Evolutionary conservation across 2,113 vertebrate genomes (phyloP).

Genomic region (Silurus asotus): DNA sequence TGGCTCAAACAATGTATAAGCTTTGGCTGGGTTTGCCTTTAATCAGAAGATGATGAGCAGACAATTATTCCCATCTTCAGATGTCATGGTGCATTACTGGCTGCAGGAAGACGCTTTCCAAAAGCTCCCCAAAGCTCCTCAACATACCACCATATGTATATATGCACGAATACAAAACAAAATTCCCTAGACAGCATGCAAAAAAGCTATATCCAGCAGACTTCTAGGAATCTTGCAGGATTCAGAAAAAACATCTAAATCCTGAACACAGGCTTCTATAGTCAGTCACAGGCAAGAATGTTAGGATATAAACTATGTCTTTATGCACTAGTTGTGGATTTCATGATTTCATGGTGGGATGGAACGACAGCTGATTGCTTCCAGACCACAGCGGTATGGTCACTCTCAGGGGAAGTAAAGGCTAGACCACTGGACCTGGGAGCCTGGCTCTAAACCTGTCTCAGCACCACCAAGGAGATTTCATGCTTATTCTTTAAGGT

Average conservation of each 20-base stretch:
- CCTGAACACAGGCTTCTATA: slow-evolving; percentile 59
- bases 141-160: background rate
- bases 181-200: background rate
- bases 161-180: background rate
- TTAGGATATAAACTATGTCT: slow-evolving; percentile 73
- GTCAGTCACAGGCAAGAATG: slow-evolving; percentile 66
- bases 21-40: background rate
- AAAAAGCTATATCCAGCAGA: background rate
- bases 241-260: slow-evolving; percentile 51
- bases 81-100: slow-evolving; percentile 11
- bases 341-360: slow-evolving; percentile 70
- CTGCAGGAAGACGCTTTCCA: slow-evolving; percentile 5
- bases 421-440: slow-evolving; percentile 48
- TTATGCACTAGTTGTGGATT: slow-evolving; percentile 67
- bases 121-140: background rate
- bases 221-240: slow-evolving; percentile 13
- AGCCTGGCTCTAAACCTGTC: slow-evolving; percentile 36
- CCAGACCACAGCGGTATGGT: slow-evolving; percentile 62
- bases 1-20: background rate
- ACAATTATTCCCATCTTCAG: slow-evolving; percentile 8
- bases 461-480: slow-evolving; percentile 48
- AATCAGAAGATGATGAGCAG: slow-evolving; percentile 30
- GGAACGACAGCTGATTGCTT: slow-evolving; percentile 69
- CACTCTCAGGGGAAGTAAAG: slow-evolving; percentile 16
- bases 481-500: slow-evolving; percentile 16